Conservation (phyloP, 2,797 vertebrate species). For the Lacerta viridis region DNA sequence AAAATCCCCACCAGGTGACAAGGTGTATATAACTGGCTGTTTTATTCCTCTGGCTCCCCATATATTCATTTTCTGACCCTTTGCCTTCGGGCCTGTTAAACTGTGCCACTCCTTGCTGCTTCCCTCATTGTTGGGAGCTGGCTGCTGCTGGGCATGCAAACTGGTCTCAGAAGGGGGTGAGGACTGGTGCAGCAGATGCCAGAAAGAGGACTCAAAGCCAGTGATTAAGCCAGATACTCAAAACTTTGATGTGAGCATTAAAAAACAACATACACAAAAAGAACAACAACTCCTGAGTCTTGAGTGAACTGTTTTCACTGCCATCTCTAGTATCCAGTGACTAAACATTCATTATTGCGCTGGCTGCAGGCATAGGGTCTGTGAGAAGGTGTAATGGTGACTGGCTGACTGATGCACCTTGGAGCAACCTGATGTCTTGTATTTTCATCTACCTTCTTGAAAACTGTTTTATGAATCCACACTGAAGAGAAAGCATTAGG, state of each 20-base stretch:
- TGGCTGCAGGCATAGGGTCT: background rate
- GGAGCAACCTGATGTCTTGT: background rate
- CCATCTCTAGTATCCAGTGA: background rate
- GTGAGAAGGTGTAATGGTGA: too few species aligned
- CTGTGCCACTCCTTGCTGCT: background rate
- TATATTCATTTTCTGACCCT: background rate
- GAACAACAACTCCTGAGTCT: background rate
- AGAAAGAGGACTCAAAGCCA: background rate
- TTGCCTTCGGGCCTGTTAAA: background rate
- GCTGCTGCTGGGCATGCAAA: background rate
- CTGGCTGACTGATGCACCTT: background rate
- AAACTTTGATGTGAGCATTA: background rate
- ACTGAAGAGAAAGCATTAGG: background rate
- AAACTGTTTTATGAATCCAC: background rate
- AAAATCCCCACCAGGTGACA: background rate
- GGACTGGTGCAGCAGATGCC: background rate
- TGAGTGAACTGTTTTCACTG: background rate
- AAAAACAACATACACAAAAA: too few species aligned
- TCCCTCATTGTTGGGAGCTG: background rate
- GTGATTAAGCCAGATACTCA: background rate
- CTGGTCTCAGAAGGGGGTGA: background rate
- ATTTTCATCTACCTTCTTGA: background rate
- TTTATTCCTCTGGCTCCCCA: background rate
- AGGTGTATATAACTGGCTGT: background rate
- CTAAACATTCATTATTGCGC: background rate